Percentiles rank a stretch among this genome's conserved stretches.
Evolutionary conservation across 2,888 invertebrate genomes (phyloP).

Genomic region (Thereva unica): DNA sequence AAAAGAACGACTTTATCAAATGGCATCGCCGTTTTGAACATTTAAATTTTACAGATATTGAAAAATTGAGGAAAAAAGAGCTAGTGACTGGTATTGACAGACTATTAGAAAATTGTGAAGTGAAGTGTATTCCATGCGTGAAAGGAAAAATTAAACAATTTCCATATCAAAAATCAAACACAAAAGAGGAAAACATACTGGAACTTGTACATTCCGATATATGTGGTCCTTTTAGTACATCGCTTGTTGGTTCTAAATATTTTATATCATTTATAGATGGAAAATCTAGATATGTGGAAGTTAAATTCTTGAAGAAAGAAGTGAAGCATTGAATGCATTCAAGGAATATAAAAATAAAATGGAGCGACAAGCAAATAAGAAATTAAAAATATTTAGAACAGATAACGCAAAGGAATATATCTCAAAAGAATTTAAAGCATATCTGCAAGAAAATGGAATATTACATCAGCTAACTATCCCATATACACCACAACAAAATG

Average conservation of each 20-base stretch:
- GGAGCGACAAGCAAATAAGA: background rate
- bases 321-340: background rate
- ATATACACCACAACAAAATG: no score
- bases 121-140: slow-evolving; percentile 1
- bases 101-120: background rate
- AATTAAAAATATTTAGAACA: background rate
- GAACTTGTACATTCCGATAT: no score
- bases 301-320: slow-evolving; percentile 1
- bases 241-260: no score
- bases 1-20: no score
- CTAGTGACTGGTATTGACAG: no score
- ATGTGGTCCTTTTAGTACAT: no score
- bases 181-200: no score
- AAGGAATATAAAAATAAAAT: background rate
- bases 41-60: background rate
- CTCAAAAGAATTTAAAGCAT: background rate
- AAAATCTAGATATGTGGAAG: no score
- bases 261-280: no score
- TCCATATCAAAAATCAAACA: background rate
- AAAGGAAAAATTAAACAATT: slow-evolving; percentile 4
- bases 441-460: background rate
- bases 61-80: background rate
- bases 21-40: no score
- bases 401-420: slow-evolving; percentile 1
- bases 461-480: no score